Conservation (phyloP, 2,888 invertebrate genomes). For the Holacanthella duospinosa region DNA sequence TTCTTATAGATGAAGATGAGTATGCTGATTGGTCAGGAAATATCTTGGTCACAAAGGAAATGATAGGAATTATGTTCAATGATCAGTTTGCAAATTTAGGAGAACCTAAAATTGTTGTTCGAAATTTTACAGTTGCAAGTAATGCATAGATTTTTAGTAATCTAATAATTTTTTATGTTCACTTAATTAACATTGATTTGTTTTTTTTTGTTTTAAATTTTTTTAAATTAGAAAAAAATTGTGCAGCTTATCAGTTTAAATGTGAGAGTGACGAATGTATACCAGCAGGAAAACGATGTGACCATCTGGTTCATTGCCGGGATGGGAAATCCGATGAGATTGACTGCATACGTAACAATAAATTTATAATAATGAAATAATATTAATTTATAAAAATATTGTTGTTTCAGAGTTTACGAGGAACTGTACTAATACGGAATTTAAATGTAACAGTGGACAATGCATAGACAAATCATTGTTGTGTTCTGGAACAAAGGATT, state of each 20-base stretch:
- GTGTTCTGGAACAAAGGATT: not conserved
- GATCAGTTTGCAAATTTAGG: not conserved
- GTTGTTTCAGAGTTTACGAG: not conserved
- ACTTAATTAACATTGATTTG: not conserved
- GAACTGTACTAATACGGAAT: not conserved
- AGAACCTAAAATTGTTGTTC: too few relatives aligned
- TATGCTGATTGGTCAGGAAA: not conserved
- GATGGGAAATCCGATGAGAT: slow-evolving; percentile 1
- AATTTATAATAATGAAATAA: not conserved
- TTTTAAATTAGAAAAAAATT: not conserved
- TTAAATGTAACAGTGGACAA: not conserved
- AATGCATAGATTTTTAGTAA: too few relatives aligned
- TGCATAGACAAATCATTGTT: not conserved
- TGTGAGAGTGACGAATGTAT: not conserved
- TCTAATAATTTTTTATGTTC: too few relatives aligned
- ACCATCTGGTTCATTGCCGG: not conserved
- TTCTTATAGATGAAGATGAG: not conserved
- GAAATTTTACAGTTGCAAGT: too few relatives aligned
- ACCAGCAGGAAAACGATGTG: not conserved
- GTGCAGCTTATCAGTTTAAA: not conserved
- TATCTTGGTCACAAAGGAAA: not conserved
- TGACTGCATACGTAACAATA: not conserved
- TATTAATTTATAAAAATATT: too few relatives aligned
- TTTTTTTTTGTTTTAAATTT: not conserved
- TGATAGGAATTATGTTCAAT: not conserved